phyloP scores from a whole-genome alignment of 2,113 vertebrate species.

The Prolemur simus region DNA sequence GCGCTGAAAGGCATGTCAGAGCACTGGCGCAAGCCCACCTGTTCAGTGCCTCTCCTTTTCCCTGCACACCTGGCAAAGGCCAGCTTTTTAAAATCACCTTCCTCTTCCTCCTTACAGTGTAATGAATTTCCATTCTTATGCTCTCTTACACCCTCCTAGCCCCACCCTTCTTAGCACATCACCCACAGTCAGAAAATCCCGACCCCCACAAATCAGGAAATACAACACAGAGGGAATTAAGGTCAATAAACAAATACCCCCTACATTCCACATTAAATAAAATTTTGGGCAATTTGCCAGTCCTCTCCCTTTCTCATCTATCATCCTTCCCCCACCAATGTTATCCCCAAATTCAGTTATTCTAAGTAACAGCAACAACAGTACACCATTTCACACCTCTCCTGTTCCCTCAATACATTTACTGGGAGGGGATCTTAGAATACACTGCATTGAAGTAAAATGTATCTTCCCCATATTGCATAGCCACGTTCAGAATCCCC shows the following conservation, averaged over 20 bases:
- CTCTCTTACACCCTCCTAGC: not conserved
- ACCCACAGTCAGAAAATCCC: not conserved
- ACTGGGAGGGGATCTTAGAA: not conserved
- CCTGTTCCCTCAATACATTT: not conserved
- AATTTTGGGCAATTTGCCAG: not conserved
- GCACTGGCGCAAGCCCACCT: not conserved
- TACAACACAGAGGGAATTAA: not conserved
- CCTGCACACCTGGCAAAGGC: conserved; percentile 1
- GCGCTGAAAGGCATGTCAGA: conserved; percentile 25
- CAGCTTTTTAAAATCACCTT: not conserved
- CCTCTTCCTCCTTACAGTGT: not conserved
- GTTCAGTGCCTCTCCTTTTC: rapidly evolving
- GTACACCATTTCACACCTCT: not conserved
- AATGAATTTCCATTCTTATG: not conserved
- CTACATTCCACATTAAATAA: not conserved
- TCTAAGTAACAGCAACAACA: not conserved
- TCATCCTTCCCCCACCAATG: not conserved
- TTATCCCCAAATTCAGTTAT: not conserved
- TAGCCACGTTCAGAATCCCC: not conserved
- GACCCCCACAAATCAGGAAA: not conserved
- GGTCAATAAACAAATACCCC: not conserved
- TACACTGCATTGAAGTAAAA: not conserved
- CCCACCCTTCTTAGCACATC: not conserved
- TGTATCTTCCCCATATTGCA: not conserved
- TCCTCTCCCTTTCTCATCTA: not conserved